Base-by-base conservation (phyloP, 2,888 invertebrate species). In the Sinelater perroti region DNA sequence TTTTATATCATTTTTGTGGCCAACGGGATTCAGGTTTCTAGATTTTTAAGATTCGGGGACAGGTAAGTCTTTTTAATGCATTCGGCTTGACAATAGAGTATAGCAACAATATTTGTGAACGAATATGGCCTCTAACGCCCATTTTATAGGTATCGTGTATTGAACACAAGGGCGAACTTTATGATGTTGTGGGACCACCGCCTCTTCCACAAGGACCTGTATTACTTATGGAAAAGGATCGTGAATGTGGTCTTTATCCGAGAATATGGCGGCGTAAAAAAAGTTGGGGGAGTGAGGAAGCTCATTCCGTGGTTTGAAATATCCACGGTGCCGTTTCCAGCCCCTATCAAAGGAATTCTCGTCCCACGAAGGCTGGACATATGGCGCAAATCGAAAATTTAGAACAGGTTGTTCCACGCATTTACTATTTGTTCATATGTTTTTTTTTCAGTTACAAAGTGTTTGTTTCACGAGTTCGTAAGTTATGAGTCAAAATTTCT, bases 201-300 rank as follows among this genome's bases (percentile, higher is more conserved):
- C 3, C 78, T 93, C 1, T 87, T 91, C 67, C 80, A 81, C 45
- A 81, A 82, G 61, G 83, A 87, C 3, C 78, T 89, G 60, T 83
- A 87, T 67, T 88, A 88, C 67, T 74, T 93, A 8, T 93, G 93
- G 93, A 88, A 87, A 60, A 82, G 88, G 60, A 85, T 92, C 40
- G 83, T 91, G 11, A 88, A 89, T 66, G 86, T 89, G 0, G 75
- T 92, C 4, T 93, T 93, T 64, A 78, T 93, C 8, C 82, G 83
- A 40, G 81, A 83, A 65, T 85, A 85, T 67, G 77, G 60, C 38
- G 58, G 72, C 4, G 51, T 61, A 0, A 66, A 67, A 53, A 67
- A 46, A 50, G 38, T 45, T 1, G 53, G 50, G 2, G 64, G 60
- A 30, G 54, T 67, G 42, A 60, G 57, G 8, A 78, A 74, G 56